These are phyloP conservation scores for Xestia ashworthii DNA, from an alignment of 2,888 invertebrate species.

Conservation along the genomic window DNA sequence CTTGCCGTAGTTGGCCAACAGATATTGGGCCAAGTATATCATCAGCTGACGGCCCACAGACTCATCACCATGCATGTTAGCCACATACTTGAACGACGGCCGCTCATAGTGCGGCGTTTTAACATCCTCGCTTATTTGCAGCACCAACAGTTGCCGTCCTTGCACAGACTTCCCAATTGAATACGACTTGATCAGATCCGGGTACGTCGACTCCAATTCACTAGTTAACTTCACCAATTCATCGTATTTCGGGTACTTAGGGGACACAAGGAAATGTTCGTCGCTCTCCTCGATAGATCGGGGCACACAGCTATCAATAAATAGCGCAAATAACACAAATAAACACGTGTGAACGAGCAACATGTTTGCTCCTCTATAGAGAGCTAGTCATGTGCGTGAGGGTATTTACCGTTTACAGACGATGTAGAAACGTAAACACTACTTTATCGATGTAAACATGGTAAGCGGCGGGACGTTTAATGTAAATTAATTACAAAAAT, in stretches of 20 bases:
- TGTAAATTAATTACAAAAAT: constrained; percentile 58
- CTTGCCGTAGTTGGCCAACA: constrained; percentile 94
- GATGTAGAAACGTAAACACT: constrained; percentile 71
- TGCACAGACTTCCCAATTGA: constrained; percentile 96
- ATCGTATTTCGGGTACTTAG: constrained; percentile 93
- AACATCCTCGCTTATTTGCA: constrained; percentile 95
- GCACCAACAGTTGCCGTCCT: constrained; percentile 94
- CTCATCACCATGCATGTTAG: constrained; percentile 99
- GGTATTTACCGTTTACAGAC: constrained; percentile 57
- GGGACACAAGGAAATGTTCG: constrained; percentile 90
- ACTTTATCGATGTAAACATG: constrained; percentile 74
- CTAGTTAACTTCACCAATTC: constrained; percentile 92
- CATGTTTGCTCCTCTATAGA: constrained; percentile 73
- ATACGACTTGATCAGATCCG: constrained; percentile 93
- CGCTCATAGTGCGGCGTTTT: constrained; percentile 89
- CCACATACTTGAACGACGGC: constrained; percentile 98
- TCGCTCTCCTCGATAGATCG: constrained; percentile 80
- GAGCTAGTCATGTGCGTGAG: constrained; percentile 57
- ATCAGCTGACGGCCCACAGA: constrained; percentile 96
- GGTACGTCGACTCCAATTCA: constrained; percentile 91
- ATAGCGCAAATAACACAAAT: constrained; percentile 80
- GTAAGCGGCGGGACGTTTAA: constrained; percentile 57
- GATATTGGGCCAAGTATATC: constrained; percentile 95
- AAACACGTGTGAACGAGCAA: constrained; percentile 75
- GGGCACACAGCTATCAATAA: constrained; percentile 78